Evolutionary conservation across 1,140 invertebrate genomes (phyloP).

Genomic region (Heliconius melpomene): DNA sequence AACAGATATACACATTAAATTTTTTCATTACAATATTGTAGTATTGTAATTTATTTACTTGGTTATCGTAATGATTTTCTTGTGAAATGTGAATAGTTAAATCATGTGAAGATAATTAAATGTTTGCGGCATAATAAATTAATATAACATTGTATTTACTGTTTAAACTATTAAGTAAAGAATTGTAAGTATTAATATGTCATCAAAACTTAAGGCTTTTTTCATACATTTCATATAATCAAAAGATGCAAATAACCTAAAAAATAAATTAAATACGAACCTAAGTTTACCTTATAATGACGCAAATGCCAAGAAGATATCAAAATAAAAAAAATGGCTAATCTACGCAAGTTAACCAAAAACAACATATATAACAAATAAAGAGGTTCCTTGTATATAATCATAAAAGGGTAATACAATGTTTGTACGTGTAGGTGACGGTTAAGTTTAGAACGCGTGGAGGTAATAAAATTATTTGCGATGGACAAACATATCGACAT

Average conservation of each 20-base stretch:
- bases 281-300: background rate
- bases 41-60: conserved; percentile 26
- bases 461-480: conserved; percentile 39
- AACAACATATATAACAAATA: background rate
- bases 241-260: background rate
- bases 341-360: background rate
- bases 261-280: background rate
- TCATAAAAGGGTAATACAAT: conserved; percentile 41
- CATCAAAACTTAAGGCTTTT: no score
- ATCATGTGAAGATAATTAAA: conserved; percentile 28
- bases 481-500: conserved; percentile 17
- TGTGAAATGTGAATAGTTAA: conserved; percentile 32
- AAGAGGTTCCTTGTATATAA: conserved; percentile 24
- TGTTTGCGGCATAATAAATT: conserved; percentile 21
- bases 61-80: conserved; percentile 31
- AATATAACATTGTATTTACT: conserved; percentile 30
- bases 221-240: background rate
- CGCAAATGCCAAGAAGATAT: background rate
- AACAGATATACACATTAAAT: background rate
- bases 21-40: background rate
- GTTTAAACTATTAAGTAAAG: background rate
- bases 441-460: conserved; percentile 25
- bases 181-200: background rate
- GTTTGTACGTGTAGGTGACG: conserved; percentile 43
- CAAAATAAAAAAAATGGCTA: background rate